Evolutionary conservation across 2,113 vertebrate species (phyloP).

Genomic region (Hippoglossus stenolepis): DNA sequence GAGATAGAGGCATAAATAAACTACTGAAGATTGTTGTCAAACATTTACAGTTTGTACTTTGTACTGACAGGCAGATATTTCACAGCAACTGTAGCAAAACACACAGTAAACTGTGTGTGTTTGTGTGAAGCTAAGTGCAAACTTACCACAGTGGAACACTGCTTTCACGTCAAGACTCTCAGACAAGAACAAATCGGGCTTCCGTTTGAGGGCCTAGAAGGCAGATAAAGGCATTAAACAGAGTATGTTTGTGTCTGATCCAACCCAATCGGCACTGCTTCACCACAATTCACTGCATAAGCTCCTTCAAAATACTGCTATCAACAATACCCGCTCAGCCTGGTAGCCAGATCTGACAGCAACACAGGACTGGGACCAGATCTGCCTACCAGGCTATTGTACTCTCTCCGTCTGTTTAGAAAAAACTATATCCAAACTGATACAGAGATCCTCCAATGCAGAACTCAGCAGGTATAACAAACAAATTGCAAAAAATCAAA

Average conservation of each 20-base stretch:
- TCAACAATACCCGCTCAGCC: constrained; percentile 64
- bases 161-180: constrained; percentile 97
- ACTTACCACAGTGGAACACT: constrained; percentile 98
- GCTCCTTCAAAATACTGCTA: constrained; percentile 62
- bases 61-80: constrained; percentile 28
- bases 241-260: constrained; percentile 39
- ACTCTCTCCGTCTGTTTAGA: constrained; percentile 69
- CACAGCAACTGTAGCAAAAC: constrained; percentile 20
- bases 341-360: constrained; percentile 74
- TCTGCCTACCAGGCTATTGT: constrained; percentile 74
- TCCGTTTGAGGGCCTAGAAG: constrained; percentile 98
- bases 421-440: constrained; percentile 70
- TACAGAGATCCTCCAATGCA: constrained; percentile 79
- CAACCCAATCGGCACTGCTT: constrained; percentile 55
- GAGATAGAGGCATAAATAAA: constrained; percentile 47
- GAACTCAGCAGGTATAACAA: constrained; percentile 83
- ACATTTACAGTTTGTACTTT: constrained; percentile 38
- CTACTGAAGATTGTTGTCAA: constrained; percentile 30
- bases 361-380: constrained; percentile 64
- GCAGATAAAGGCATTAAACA: constrained; percentile 85
- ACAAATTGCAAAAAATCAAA: constrained; percentile 84
- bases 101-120: constrained; percentile 13
- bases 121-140: constrained; percentile 25
- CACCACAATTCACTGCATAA: constrained; percentile 68
- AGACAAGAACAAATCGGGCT: constrained; percentile 97